Base-by-base conservation (phyloP, 2,113 vertebrate species). In the Fukomys damarensis region DNA sequence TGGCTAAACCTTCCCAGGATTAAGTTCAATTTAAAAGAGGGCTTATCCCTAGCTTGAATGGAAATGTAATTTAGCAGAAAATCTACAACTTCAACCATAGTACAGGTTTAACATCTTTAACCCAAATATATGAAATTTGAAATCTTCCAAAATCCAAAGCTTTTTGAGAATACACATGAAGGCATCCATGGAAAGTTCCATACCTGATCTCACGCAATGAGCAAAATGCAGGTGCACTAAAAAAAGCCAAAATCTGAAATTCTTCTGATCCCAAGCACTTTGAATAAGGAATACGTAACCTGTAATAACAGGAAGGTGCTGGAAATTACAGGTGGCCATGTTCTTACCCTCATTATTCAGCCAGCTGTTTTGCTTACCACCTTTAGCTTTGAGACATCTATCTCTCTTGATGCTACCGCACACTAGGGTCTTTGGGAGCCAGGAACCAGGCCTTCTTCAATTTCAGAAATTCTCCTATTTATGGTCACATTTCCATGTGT, bases 261-360 rank as follows among this genome's bases (percentile, higher is more conserved):
- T 12, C 5, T 24, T 30, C 30, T 5, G 10, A 6, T 61, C 46
- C 13, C 56, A 43, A n/a, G n/a, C 38, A 54, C 52, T 89, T 63
- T 82, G n/a, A 52, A 59, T 70, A 46, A 61, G 24, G 52, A 14
- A 13, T 63, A n/a, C 1, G n/a, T 38, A 65, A 2, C 28, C 32
- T n/a, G 46, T 7, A 32, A 32, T 56, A 17, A 26, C 0, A 4
- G 7, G 24, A 43, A 4, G 3, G 2, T 22, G 11, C 11, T 58
- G 26, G 1, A 2, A 79, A 52, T 49, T 52, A 38, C 2, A 59
- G 30, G 17, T 12, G 19, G 4, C 16, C 3, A 2, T 16, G 13
- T 2, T 38, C 28, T 68, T 65, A 13, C 5, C 22, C 5, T 72
- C 38, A 35, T 32, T 28, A 2, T 1, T 65, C n/a, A 80, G 17